Evolutionary conservation across 2,797 vertebrate genomes (phyloP), one percentile per base, ranked within the genome.

Genomic region (Poecilia wingei): DNA sequence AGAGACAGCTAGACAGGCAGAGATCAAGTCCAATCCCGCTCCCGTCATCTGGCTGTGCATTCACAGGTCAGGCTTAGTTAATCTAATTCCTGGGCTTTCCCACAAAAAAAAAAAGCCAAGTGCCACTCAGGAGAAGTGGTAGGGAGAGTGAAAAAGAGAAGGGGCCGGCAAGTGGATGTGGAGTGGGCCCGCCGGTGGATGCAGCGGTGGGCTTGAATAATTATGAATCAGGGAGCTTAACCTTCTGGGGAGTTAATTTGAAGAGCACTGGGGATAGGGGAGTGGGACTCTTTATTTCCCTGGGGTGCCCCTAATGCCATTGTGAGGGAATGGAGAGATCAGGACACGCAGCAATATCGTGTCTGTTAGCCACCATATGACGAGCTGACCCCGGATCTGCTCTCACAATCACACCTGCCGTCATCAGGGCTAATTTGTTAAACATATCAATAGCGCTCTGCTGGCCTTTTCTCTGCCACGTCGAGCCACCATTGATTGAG

Each of bases 211-310:
- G 89, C 92, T 91, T 95, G 94, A 95, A 96, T 96, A 96, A 95
- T 96, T 96, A 96, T 95, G 93, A 96, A 95, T 95, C 95, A 93
- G 89, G 93, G 91, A 95, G 94, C 94, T 95, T 96, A 96, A 95
- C 94, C 95, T 96, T 96, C 95, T 93, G 92, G 93, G 92, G 94
- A 96, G 94, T 96, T 96, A 95, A 96, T 96, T 95, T 96, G 93
- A 96, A 94, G 94, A 94, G 94, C 87, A 91, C 92, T 93, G 93
- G 93, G 90, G 93, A 94, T 91, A 89, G 93, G 92, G 92, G 88
- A 88, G 86, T 90, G 93, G 93, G 93, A 93, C 88, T 90, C 93
- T 95, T 96, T 96, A 96, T 96, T 96, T 96, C 96, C 96, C 95
- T 93, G 88, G 96, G 95, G 96, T 94, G 92, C 93, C 94, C 91